Conservation (phyloP, 1,140 invertebrate genomes). For the Pantala flavescens region DNA sequence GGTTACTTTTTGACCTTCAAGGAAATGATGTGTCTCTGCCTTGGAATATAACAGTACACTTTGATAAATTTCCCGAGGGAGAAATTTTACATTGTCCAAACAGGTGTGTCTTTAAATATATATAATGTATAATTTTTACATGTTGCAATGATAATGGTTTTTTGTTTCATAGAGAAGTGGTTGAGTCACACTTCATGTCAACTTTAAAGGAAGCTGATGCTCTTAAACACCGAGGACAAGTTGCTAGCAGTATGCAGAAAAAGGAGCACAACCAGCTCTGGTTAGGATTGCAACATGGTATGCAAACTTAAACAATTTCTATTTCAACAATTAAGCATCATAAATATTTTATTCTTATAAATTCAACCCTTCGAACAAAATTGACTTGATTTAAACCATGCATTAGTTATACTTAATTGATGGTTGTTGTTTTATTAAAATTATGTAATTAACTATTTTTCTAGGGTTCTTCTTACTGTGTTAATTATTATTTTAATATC, state of each 20-base stretch:
- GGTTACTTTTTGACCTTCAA: conserved; percentile 82
- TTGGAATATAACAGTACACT: conserved; percentile 92
- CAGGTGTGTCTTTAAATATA: conserved; percentile 44
- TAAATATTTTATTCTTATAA: too few species aligned
- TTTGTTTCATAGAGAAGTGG: conserved; percentile 60
- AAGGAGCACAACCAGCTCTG: conserved; percentile 96
- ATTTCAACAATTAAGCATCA: too few species aligned
- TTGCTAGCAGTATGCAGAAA: conserved; percentile 91
- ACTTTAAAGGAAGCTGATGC: conserved; percentile 96
- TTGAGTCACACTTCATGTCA: conserved; percentile 90
- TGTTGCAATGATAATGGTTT: not conserved
- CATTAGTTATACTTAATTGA: too few species aligned
- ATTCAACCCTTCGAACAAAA: too few species aligned
- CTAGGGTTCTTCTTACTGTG: too few species aligned
- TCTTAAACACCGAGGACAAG: conserved; percentile 83
- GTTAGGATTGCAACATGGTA: conserved; percentile 86
- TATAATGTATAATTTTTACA: not conserved
- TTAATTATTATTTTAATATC: too few species aligned
- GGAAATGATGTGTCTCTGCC: conserved; percentile 64
- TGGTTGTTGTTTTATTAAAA: too few species aligned
- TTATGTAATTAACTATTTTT: too few species aligned
- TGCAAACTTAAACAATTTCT: too few species aligned
- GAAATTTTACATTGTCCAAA: conserved; percentile 63
- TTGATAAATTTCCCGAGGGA: conserved; percentile 79
- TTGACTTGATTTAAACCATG: too few species aligned